Percentiles rank a stretch among this genome's conserved stretches.
Evolutionary conservation across 2,797 vertebrate species (phyloP).

Genomic region (Mallotus villosus): DNA sequence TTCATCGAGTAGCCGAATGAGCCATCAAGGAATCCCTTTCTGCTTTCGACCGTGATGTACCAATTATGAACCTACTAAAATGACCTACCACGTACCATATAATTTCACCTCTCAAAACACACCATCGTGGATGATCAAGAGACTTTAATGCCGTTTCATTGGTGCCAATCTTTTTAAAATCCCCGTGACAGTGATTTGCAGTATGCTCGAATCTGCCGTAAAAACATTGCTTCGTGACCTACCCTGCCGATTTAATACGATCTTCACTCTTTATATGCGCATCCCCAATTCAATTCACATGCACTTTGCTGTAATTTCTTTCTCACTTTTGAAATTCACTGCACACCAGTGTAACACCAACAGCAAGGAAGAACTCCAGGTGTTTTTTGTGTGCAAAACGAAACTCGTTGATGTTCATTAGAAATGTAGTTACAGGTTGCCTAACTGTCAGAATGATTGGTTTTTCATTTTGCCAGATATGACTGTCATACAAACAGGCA

Average conservation of each 20-base stretch:
- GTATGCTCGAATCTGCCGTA: constrained; percentile 49
- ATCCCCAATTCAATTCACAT: too few species aligned
- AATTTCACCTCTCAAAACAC: not conserved
- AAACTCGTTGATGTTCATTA: not conserved
- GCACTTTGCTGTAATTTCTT: too few species aligned
- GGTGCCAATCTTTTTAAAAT: constrained; percentile 61
- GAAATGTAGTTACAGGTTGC: not conserved
- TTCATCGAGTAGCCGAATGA: too few species aligned
- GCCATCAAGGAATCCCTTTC: too few species aligned
- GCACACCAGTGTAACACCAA: not conserved
- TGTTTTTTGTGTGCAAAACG: not conserved
- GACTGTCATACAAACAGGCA: constrained; percentile 58
- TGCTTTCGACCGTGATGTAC: too few species aligned
- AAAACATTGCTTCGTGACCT: not conserved
- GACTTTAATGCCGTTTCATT: constrained; percentile 63
- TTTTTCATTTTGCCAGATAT: constrained; percentile 54
- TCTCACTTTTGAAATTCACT: not conserved
- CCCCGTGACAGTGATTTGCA: constrained; percentile 58
- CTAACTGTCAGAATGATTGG: too few species aligned
- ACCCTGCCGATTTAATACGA: not conserved
- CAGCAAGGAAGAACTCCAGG: not conserved
- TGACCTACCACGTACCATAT: too few species aligned
- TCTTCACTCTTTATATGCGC: too few species aligned
- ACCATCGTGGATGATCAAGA: constrained; percentile 38
- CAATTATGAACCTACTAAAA: too few species aligned